phyloP scores from a whole-genome alignment of 2,888 invertebrate species.

The Tetropium fuscum region DNA sequence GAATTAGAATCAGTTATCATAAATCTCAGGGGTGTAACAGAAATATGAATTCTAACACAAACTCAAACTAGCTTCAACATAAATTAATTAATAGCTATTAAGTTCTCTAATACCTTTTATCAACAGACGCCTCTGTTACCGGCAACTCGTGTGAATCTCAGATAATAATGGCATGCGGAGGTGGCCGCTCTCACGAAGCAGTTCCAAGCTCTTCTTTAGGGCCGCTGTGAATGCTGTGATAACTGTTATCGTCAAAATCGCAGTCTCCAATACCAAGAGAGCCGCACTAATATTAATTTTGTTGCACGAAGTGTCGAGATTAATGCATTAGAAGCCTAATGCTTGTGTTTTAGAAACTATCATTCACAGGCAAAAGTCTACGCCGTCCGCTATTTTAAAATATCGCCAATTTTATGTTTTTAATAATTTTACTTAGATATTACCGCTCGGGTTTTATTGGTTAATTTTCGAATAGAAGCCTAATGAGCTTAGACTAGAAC shows the following conservation, averaged over 20 bases:
- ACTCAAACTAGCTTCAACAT: too few relatives aligned
- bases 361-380: too few relatives aligned
- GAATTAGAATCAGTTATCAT: too few relatives aligned
- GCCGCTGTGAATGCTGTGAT: constrained; percentile 22
- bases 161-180: constrained; percentile 18
- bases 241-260: constrained; percentile 21
- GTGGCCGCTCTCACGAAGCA: constrained; percentile 24
- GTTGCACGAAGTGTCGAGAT: neutral
- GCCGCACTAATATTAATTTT: constrained; percentile 16
- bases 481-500: too few relatives aligned
- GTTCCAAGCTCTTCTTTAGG: constrained; percentile 13
- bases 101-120: neutral
- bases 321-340: neutral
- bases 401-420: too few relatives aligned
- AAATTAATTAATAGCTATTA: neutral
- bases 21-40: too few relatives aligned
- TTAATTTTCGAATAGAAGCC: too few relatives aligned
- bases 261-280: constrained; percentile 16
- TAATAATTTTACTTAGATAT: too few relatives aligned
- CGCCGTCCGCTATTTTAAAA: too few relatives aligned
- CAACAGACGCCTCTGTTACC: neutral
- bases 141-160: constrained; percentile 23
- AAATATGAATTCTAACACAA: too few relatives aligned
- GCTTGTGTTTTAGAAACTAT: neutral
- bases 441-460: too few relatives aligned